A percentile compares a stretch with the other conserved stretches of the same genome.
phyloP scores from a whole-genome alignment of 2,888 invertebrate genomes.

The Thalpophila matura region DNA sequence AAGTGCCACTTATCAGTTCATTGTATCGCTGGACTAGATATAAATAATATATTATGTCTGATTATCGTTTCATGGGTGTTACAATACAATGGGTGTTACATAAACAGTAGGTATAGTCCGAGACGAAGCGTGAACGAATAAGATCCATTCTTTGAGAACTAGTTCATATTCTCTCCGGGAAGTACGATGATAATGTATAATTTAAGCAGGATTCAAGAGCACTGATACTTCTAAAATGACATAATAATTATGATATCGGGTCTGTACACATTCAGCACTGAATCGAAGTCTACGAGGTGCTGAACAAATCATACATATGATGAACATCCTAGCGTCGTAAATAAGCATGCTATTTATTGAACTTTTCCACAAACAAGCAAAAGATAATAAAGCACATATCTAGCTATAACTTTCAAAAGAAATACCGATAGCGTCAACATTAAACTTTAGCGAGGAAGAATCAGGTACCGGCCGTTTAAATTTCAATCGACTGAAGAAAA shows the following conservation, averaged over 20 bases:
- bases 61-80: not conserved
- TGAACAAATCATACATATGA: too few species aligned
- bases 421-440: conserved; percentile 12
- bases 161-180: too few species aligned
- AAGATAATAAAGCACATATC: conserved; percentile 16
- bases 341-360: conserved; percentile 1
- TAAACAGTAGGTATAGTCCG: too few species aligned
- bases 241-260: too few species aligned
- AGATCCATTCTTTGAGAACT: too few species aligned
- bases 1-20: conserved; percentile 35
- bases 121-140: too few species aligned
- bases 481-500: conserved; percentile 77
- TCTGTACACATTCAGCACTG: too few species aligned
- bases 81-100: not conserved
- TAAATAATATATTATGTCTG: too few species aligned
- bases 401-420: conserved; percentile 7
- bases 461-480: conserved; percentile 62
- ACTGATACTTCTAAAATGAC: too few species aligned
- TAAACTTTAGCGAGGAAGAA: conserved; percentile 28
- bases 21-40: conserved; percentile 18
- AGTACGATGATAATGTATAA: too few species aligned
- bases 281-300: too few species aligned
- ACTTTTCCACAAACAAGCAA: not conserved
- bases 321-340: not conserved
- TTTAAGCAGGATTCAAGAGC: too few species aligned